These are phyloP conservation scores for Lates calcarifer DNA, from an alignment of 2,113 vertebrate species.

Conservation along the genomic window DNA sequence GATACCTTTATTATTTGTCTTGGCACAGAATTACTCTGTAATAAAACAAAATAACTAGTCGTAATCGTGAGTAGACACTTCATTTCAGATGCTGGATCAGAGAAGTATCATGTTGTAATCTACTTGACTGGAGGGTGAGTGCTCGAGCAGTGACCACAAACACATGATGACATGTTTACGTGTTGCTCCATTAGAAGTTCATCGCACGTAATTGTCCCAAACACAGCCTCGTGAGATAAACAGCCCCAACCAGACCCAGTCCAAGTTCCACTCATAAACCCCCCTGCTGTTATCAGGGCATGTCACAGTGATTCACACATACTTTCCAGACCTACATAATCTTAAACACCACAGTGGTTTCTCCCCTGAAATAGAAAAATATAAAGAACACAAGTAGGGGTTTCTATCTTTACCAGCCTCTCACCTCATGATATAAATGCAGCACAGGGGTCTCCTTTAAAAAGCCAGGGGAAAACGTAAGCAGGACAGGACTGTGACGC, in stretches of 20 bases:
- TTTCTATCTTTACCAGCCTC: constrained; percentile 20
- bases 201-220: constrained; percentile 44
- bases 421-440: constrained; percentile 26
- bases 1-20: constrained; percentile 16
- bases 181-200: constrained; percentile 23
- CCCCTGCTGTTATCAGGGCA: constrained; percentile 12
- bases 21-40: not conserved
- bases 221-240: constrained; percentile 32
- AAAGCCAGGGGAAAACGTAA: constrained; percentile 13
- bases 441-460: constrained; percentile 13
- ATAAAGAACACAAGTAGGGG: not conserved
- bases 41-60: not conserved
- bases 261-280: constrained; percentile 70
- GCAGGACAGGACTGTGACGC: constrained; percentile 25
- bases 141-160: not conserved
- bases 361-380: constrained; percentile 22
- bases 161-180: constrained; percentile 29
- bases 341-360: not conserved
- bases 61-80: not conserved
- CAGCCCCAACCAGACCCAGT: constrained; percentile 18
- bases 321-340: constrained; percentile 60
- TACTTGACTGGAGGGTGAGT: not conserved
- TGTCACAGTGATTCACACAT: constrained; percentile 60
- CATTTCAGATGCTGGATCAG: not conserved
- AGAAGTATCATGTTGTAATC: not conserved